A percentile compares a stretch with the other conserved stretches of the same genome.
Evolutionary conservation across 2,797 vertebrate genomes (phyloP).

Genomic region (Phoxinus dragarum): DNA sequence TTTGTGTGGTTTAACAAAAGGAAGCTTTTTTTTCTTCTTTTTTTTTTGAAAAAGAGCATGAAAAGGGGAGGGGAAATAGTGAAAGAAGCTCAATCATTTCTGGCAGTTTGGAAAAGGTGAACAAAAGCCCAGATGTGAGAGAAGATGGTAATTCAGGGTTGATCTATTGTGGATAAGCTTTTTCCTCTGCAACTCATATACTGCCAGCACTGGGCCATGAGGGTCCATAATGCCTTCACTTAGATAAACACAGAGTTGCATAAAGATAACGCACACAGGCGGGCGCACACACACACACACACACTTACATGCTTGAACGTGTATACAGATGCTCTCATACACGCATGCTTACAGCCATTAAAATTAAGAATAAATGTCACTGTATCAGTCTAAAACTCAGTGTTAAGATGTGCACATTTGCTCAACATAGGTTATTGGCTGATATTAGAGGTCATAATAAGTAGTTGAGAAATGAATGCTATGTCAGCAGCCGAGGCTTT

Average conservation of each 20-base stretch:
- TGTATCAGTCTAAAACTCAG: neutral
- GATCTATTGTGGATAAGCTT: constrained; percentile 86
- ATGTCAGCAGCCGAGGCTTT: neutral
- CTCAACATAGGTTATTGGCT: neutral
- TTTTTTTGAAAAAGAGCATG: constrained; percentile 65
- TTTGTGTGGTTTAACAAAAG: constrained; percentile 86
- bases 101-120: constrained; percentile 79
- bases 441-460: neutral
- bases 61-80: constrained; percentile 71
- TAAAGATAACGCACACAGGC: constrained; percentile 24
- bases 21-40: constrained; percentile 67
- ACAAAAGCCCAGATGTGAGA: constrained; percentile 90
- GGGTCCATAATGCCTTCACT: constrained; percentile 57
- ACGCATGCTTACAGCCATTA: neutral
- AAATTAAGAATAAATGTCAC: neutral
- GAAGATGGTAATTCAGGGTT: constrained; percentile 86
- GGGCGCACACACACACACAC: neutral
- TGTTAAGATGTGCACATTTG: neutral
- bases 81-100: constrained; percentile 84
- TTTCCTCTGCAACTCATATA: constrained; percentile 84
- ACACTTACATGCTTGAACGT: constrained; percentile 22
- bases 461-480: neutral
- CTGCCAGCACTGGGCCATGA: constrained; percentile 75
- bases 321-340: constrained; percentile 12
- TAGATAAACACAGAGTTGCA: constrained; percentile 57